These are phyloP conservation scores for Sakesphorus luctuosus DNA, from an alignment of 2,113 vertebrate genomes.

Conservation along the genomic window DNA sequence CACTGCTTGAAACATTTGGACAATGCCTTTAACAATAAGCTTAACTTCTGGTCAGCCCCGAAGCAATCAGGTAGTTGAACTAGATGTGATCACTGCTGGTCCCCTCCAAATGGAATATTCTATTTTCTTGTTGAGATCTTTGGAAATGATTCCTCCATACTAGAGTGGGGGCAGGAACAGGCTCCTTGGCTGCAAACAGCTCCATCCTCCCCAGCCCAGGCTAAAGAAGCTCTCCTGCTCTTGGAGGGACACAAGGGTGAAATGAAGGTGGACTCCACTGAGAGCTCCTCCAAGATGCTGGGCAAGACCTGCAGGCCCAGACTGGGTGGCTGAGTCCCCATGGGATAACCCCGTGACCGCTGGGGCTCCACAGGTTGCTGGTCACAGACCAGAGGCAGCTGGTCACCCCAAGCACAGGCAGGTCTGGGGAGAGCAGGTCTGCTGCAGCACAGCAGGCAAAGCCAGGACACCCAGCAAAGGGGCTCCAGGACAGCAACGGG, in stretches of 20 bases:
- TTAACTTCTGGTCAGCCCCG: neutral
- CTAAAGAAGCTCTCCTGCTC: neutral
- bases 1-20: neutral
- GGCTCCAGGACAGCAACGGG: neutral
- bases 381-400: neutral
- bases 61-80: neutral
- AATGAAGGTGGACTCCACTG: neutral
- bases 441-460: neutral
- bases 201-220: neutral
- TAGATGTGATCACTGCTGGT: neutral
- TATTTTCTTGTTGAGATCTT: neutral
- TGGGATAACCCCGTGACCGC: neutral
- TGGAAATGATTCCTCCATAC: neutral
- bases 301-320: neutral
- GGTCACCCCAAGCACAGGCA: accelerated
- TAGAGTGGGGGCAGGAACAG: neutral
- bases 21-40: neutral
- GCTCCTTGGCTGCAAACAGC: accelerated
- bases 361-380: neutral
- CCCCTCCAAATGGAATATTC: neutral
- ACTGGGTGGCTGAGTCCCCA: neutral
- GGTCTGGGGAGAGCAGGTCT: neutral
- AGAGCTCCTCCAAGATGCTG: neutral
- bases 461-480: neutral
- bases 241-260: neutral